Evolutionary conservation across 2,113 vertebrate species (phyloP), one percentile per base, ranked within the genome.

Genomic region (Misgurnus anguillicaudatus): DNA sequence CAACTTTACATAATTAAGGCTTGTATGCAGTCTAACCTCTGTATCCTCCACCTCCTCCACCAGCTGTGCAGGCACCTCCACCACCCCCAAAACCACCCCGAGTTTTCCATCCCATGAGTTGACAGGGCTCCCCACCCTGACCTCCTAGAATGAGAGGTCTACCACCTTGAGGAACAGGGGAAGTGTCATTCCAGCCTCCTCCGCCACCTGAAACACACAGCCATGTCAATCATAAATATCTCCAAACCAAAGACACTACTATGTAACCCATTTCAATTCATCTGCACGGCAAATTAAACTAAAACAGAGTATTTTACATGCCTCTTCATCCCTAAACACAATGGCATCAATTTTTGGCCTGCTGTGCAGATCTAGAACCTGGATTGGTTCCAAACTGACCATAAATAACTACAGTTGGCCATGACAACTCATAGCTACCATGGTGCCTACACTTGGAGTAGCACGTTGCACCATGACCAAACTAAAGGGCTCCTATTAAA

Each of bases 1-100:
- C 17, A 57, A n/a, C 8, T n/a, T 19, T 17, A 57, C 2, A 57
- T 19, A 19, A n/a, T 7, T 47, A 55, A n/a, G 9, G 45, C 13
- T 3, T 17, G 47, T 24, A 45, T 21, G 31, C 4, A 3, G 5
- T 41, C 80, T 55, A 45, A 98, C 97, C 97, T 94, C 97, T 97
- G 90, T 96, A 99, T 92, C 97, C 97, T 91, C 97, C 98, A 66
- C 97, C 97, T 86, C 96, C 98, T 70, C 98, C 98, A 80, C 98
- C 98, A 64, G 97, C 94, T 83, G 94, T 94, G 86, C 98, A 98
- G 87, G 96, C 96, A 79, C 97, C 98, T 36, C 98, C 97, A 77
- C 98, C 97, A 71, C 97, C 98, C 84, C 98, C 98, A 75, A 98
- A 98, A 87, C 97, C 97, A 67, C 98, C 98, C 69, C 89, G 94